Evolutionary conservation across 2,113 vertebrate genomes (phyloP).

Genomic region (Bambusicola thoracicus): DNA sequence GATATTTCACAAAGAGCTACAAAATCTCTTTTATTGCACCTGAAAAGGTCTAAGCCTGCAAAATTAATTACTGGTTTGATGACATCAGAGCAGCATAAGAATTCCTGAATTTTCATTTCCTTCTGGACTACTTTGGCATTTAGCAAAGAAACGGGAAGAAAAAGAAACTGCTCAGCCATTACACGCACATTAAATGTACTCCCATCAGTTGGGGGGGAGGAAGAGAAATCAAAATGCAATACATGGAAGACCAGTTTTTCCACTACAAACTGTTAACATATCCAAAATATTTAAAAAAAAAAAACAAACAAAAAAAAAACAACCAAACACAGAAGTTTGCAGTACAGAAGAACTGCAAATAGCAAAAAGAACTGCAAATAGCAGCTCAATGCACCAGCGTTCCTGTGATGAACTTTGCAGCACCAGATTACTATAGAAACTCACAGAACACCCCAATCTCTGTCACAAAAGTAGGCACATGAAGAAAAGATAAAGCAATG

Average conservation of each 20-base stretch:
- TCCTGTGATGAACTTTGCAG: neutral
- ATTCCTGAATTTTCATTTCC: neutral
- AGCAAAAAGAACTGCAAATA: neutral
- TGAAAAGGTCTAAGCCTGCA: slow-evolving; percentile 12
- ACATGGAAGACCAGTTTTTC: neutral
- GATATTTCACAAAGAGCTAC: slow-evolving; percentile 28
- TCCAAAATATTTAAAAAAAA: neutral
- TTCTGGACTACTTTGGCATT: neutral
- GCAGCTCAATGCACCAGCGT: neutral
- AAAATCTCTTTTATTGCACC: slow-evolving; percentile 45
- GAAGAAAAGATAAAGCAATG: neutral
- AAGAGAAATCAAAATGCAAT: neutral
- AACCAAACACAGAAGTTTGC: neutral
- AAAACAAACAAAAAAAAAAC: neutral
- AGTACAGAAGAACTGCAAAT: neutral
- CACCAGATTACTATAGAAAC: neutral
- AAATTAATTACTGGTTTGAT: slow-evolving; percentile 44
- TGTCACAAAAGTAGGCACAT: fast-evolving
- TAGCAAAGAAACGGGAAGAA: neutral
- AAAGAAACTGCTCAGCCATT: neutral
- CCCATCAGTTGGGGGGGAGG: neutral
- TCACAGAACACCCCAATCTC: neutral
- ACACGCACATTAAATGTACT: neutral
- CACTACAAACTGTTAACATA: neutral
- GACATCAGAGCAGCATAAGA: slow-evolving; percentile 8